Evolutionary conservation across 64 coral and sea anemone genomes (phyloP), one percentile per base, ranked within the genome.

Genomic region (Porites lutea): DNA sequence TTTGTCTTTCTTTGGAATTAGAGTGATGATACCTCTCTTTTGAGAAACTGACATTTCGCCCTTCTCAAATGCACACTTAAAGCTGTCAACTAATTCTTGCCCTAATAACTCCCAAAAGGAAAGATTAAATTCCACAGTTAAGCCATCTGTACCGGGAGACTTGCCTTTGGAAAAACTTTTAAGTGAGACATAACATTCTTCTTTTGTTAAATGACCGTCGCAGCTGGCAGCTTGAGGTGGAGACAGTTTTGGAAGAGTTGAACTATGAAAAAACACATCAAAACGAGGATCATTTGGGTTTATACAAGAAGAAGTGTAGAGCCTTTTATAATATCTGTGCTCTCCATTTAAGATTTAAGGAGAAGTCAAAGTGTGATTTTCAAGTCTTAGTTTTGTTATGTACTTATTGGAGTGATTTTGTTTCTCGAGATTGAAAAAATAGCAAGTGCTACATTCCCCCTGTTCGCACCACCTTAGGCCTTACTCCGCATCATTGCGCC

Each of bases 391-490:
- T 43, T 88, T 75, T 55, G 61, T 74, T 6, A 88, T 88, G 70
- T 37, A 70, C 59, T 66, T 70, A 18, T 64, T 87, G 13, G 5
- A 3, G 18, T 87, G 64, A 47, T 87, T 67, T 63, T 62, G 59
- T 87, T 66, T 72, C 64, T 87, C 83, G 2, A 88, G 69, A 72
- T 88, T 88, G 48, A 71, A 51, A 19, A 74, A 88, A 47, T 88
- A 74, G 5, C 66, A 14, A 11, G 83, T 87, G 64, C 23, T 66
- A 44, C 64, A 23, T 49, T 87, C 65, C 9, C 64, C 83, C 51
- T 69, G 21, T 48, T 87, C 45, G 64, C 37, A 43, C 83, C 83
- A 3, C 23, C 60, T 86, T 19, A 37, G 1, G 55, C 83, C 18
- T 57, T 47, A 57, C 80, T 83, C 54, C 80, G 5, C 19, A 65